Conservation (phyloP, 2,113 vertebrate genomes). For the Pipra filicauda region DNA sequence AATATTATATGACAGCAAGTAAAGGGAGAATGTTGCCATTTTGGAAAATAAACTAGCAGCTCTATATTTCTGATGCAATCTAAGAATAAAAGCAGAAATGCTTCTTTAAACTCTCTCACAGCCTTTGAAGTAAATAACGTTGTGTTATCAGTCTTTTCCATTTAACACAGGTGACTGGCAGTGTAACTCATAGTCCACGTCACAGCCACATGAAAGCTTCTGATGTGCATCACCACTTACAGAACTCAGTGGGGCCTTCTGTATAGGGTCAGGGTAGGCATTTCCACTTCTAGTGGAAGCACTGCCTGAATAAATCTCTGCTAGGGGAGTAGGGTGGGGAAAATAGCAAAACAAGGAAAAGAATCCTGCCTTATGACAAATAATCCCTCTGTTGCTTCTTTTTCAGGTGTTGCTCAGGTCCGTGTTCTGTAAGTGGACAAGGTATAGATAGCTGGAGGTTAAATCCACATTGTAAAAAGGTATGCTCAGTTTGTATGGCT, state of each 20-base stretch:
- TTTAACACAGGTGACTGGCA: neutral
- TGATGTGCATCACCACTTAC: neutral
- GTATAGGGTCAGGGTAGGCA: neutral
- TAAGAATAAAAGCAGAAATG: neutral
- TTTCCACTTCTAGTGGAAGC: neutral
- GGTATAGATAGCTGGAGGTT: neutral
- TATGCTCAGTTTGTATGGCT: neutral
- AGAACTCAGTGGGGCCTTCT: neutral
- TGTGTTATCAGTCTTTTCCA: neutral
- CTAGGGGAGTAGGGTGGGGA: neutral
- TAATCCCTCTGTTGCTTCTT: neutral
- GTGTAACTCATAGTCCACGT: neutral
- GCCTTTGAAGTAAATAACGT: neutral
- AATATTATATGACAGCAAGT: constrained; percentile 25
- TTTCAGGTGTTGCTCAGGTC: neutral
- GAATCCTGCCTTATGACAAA: neutral
- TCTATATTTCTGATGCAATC: neutral
- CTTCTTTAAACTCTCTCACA: neutral
- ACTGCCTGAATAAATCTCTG: neutral
- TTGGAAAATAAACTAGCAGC: neutral
- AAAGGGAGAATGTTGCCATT: neutral
- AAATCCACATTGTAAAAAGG: neutral
- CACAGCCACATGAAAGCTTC: neutral
- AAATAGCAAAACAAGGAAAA: neutral
- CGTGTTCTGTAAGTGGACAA: neutral